A percentile compares a stretch with the other conserved stretches of the same genome.
phyloP scores from a whole-genome alignment of 2,797 vertebrate species.

The Nannoperca australis region DNA sequence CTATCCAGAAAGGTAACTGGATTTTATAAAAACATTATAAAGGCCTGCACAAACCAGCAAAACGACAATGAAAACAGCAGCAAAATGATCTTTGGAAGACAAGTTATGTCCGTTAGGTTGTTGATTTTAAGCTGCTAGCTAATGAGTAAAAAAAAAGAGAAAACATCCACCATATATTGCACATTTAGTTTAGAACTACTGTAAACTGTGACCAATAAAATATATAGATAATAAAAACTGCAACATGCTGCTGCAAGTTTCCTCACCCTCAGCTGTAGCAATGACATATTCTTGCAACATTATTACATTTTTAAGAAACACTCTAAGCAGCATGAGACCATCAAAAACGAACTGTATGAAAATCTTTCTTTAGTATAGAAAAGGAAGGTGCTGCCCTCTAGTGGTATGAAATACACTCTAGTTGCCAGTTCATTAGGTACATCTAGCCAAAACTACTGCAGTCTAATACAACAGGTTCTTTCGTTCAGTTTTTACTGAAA shows the following conservation, averaged over 20 bases:
- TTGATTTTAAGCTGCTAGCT: constrained; percentile 6
- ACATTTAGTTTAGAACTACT: constrained; percentile 11
- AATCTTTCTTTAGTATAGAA: not conserved
- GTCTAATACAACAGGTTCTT: too few species aligned
- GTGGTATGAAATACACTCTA: constrained; percentile 37
- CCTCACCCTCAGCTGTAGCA: constrained; percentile 10
- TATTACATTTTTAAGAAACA: not conserved
- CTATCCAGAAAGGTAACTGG: not conserved
- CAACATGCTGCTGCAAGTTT: not conserved
- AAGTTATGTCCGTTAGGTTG: not conserved
- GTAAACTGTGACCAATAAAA: not conserved
- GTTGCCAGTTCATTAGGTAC: not conserved
- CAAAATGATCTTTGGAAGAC: not conserved
- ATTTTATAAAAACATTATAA: constrained; percentile 27
- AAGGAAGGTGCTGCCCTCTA: constrained; percentile 65
- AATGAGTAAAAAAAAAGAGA: not conserved
- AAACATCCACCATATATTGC: not conserved
- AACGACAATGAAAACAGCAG: constrained; percentile 1
- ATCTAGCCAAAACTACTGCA: not conserved
- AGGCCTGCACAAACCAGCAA: constrained; percentile 14
- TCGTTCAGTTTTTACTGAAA: not conserved
- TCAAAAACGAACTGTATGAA: not conserved
- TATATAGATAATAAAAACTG: not conserved
- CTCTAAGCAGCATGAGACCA: not conserved
- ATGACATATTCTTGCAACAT: constrained; percentile 12